Evolutionary conservation across 1,140 invertebrate species (phyloP).

Genomic region (Trinorchestia longiramus): DNA sequence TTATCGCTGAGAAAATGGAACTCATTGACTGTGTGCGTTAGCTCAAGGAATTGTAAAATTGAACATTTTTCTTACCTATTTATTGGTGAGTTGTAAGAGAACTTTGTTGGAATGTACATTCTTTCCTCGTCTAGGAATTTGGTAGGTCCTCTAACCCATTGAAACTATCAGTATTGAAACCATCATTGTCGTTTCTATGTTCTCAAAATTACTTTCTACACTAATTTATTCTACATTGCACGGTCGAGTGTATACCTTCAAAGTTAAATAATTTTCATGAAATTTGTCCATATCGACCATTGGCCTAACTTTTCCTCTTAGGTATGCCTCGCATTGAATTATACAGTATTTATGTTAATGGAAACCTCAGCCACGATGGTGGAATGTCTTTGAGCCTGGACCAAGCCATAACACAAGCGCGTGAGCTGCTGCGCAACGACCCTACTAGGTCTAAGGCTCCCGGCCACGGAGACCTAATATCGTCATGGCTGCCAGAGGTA

Average conservation of each 20-base stretch:
- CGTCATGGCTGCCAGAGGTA: constrained; percentile 24
- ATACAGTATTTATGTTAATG: neutral
- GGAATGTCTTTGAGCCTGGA: neutral
- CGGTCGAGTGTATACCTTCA: neutral
- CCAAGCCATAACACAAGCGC: neutral
- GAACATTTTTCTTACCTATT: no score
- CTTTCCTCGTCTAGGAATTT: neutral
- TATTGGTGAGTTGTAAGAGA: no score
- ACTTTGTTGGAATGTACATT: no score
- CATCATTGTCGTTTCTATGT: no score
- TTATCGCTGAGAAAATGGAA: no score
- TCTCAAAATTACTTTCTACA: neutral
- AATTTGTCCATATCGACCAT: neutral
- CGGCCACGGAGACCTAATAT: neutral
- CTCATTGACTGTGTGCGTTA: no score
- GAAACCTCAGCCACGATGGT: neutral
- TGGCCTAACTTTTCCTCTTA: neutral
- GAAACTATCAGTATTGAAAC: neutral
- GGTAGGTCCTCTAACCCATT: neutral
- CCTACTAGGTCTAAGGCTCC: neutral
- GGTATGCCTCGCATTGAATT: neutral
- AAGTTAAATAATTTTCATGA: neutral
- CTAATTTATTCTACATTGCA: neutral
- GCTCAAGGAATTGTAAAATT: no score
- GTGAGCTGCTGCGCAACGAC: neutral